These are phyloP conservation scores for Leptoteleia sp. DNA, from an alignment of 1,140 invertebrate species.

Conservation along the genomic window DNA sequence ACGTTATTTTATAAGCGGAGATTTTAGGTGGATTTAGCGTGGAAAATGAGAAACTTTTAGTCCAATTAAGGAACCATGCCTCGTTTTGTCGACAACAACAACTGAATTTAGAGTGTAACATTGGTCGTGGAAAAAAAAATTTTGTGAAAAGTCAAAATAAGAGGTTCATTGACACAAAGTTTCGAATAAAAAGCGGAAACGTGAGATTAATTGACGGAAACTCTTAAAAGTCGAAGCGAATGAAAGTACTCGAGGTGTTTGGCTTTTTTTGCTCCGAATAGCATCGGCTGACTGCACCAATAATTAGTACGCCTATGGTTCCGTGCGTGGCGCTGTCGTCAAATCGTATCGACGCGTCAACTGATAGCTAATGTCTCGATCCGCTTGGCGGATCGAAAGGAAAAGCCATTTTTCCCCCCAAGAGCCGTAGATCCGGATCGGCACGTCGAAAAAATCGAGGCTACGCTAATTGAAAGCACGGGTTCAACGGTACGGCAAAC, in stretches of 20 bases:
- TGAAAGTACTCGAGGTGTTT: conserved; percentile 29
- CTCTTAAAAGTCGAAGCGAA: conserved; percentile 8
- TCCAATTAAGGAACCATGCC: too few species aligned
- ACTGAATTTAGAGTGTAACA: too few species aligned
- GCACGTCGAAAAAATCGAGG: conserved; percentile 1
- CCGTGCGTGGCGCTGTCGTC: conserved; percentile 11
- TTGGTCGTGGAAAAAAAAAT: not conserved
- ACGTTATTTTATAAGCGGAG: too few species aligned
- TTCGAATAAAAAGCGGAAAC: conserved; percentile 6
- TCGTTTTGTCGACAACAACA: too few species aligned
- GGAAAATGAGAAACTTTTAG: too few species aligned
- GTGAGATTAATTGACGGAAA: conserved; percentile 18
- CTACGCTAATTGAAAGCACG: conserved; percentile 4
- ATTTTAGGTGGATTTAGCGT: too few species aligned
- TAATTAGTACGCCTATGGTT: conserved; percentile 12
- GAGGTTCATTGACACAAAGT: conserved; percentile 1
- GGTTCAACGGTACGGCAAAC: conserved; percentile 4
- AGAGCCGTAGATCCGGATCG: conserved; percentile 1
- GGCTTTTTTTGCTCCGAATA: conserved; percentile 34
- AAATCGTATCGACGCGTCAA: conserved; percentile 7
- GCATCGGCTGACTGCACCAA: conserved; percentile 10
- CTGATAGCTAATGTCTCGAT: conserved; percentile 7
- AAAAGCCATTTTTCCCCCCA: conserved; percentile 9
- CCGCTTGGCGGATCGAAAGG: conserved; percentile 16
- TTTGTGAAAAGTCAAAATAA: not conserved